Evolutionary conservation across 1,140 invertebrate genomes (phyloP).

Genomic region (Mya arenaria): DNA sequence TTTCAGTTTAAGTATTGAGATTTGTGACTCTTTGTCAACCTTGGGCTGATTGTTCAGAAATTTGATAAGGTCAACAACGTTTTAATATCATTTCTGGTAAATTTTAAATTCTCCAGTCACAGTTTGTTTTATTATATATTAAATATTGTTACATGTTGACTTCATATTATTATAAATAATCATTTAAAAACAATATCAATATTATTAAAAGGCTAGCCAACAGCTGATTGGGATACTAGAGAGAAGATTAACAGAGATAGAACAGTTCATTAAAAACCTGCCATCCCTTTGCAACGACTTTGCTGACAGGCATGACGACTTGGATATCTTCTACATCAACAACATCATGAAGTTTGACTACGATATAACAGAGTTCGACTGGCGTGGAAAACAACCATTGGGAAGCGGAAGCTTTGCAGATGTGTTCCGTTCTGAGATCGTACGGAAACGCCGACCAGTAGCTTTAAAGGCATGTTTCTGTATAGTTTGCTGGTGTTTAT

Average conservation of each 20-base stretch:
- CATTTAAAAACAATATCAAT: no score
- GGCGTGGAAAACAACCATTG: constrained; percentile 8
- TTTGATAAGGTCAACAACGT: no score
- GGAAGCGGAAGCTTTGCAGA: constrained; percentile 28
- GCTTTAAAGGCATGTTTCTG: constrained; percentile 35
- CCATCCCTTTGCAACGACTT: not conserved
- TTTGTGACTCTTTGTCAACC: no score
- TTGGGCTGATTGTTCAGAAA: no score
- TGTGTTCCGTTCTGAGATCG: not conserved
- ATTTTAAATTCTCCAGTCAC: no score
- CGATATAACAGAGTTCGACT: constrained; percentile 27
- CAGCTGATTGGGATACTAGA: constrained; percentile 34
- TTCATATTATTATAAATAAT: no score
- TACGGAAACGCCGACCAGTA: constrained; percentile 17
- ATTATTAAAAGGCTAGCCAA: constrained; percentile 47
- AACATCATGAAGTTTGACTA: constrained; percentile 50
- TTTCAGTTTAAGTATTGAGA: no score
- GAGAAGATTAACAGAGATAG: not conserved
- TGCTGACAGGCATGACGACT: not conserved
- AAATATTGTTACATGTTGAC: no score
- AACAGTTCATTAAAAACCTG: constrained; percentile 15
- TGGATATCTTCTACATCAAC: constrained; percentile 50
- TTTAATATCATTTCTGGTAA: no score
- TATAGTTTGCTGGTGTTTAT: not conserved
- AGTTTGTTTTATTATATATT: no score